Evolutionary conservation across 2,113 vertebrate genomes (phyloP).

Genomic region (Hypanus sabinus): DNA sequence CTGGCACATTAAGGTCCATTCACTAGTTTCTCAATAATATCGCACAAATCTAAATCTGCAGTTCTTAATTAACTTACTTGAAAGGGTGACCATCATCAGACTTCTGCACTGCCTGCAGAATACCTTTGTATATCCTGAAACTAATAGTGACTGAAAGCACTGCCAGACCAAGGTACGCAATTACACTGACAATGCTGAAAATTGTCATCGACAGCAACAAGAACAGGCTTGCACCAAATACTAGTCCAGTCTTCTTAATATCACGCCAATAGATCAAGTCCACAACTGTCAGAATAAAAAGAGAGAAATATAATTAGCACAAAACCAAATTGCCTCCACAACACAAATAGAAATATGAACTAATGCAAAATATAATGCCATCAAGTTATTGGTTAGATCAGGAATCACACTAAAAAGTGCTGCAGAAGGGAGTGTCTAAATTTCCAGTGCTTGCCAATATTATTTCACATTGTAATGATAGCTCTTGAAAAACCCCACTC

Average conservation of each 20-base stretch:
- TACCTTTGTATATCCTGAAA: slow-evolving; percentile 95
- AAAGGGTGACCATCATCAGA: slow-evolving; percentile 93
- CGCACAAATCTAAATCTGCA: background rate
- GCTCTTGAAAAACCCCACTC: background rate
- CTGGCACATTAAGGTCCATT: background rate
- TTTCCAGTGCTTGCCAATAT: background rate
- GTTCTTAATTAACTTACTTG: slow-evolving; percentile 64
- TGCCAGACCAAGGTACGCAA: slow-evolving; percentile 82
- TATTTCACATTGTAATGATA: background rate
- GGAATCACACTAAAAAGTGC: background rate
- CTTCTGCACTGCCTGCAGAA: slow-evolving; percentile 96
- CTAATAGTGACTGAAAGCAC: slow-evolving; percentile 89
- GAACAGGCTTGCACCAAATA: slow-evolving; percentile 84
- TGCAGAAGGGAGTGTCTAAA: background rate
- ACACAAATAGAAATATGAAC: background rate
- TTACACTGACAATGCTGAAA: slow-evolving; percentile 94
- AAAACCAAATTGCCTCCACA: slow-evolving; percentile 10
- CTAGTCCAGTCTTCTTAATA: slow-evolving; percentile 85
- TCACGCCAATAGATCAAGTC: slow-evolving; percentile 97
- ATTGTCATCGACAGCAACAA: slow-evolving; percentile 85
- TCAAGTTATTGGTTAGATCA: background rate
- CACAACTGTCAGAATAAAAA: slow-evolving; percentile 67
- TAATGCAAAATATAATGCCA: background rate
- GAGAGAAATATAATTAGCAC: slow-evolving; percentile 28
- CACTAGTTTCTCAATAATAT: background rate